These are phyloP conservation scores for Spea hammondii DNA, from an alignment of 2,797 vertebrate species.

Conservation along the genomic window DNA sequence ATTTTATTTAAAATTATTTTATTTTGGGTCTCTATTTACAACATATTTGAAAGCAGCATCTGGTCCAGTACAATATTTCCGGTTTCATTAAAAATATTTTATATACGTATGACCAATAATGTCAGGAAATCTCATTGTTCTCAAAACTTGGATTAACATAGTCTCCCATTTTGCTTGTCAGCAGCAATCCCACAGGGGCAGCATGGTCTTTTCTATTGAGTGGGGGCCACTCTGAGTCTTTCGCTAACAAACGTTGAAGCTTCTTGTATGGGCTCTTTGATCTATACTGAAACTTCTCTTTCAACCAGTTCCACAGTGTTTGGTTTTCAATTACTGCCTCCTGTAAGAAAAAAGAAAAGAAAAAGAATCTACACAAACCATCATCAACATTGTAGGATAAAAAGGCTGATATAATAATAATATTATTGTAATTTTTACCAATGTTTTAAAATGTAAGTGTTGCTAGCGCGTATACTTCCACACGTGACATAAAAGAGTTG, in stretches of 20 bases:
- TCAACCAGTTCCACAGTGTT: constrained; percentile 65
- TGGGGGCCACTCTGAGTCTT: constrained; percentile 70
- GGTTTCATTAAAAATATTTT: too few species aligned
- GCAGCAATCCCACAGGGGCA: constrained; percentile 31
- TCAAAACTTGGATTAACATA: constrained; percentile 71
- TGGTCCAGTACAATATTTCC: too few species aligned
- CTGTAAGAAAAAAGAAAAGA: constrained; percentile 58
- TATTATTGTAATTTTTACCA: too few species aligned
- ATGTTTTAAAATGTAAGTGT: too few species aligned
- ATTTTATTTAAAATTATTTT: too few species aligned
- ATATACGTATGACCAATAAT: neutral
- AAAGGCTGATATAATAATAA: too few species aligned
- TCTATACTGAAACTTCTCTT: constrained; percentile 59
- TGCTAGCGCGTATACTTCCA: too few species aligned
- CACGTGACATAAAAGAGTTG: too few species aligned
- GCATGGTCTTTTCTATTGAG: constrained; percentile 60
- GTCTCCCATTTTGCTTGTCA: constrained; percentile 53
- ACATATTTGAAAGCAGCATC: too few species aligned
- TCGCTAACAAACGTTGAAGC: constrained; percentile 59
- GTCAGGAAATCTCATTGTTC: constrained; percentile 59
- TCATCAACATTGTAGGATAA: too few species aligned
- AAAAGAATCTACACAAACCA: too few species aligned
- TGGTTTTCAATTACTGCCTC: constrained; percentile 70
- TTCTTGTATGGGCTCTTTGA: constrained; percentile 69
- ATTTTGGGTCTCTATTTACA: too few species aligned